Conservation (phyloP, 2,888 invertebrate species). For the Caenorhabditis sp. region DNA sequence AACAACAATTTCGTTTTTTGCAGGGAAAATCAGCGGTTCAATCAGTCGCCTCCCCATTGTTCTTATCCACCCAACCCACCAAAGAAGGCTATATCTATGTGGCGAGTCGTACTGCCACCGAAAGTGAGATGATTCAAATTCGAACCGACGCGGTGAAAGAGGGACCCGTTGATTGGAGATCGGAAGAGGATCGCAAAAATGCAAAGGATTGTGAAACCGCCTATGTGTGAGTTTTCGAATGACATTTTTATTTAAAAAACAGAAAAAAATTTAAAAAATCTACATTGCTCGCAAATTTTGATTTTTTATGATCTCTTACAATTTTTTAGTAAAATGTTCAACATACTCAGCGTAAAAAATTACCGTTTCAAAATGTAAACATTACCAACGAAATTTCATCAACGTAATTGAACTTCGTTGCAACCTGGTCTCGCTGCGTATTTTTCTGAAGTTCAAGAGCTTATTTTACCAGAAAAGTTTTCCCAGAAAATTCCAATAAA, state of each 20-base stretch:
- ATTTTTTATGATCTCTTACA: no score
- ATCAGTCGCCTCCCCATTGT: constrained; percentile 83
- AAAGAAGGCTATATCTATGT: constrained; percentile 85
- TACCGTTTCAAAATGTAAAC: no score
- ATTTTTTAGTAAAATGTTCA: no score
- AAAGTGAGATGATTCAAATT: constrained; percentile 79
- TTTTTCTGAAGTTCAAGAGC: no score
- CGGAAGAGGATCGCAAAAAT: constrained; percentile 87
- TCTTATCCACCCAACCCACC: constrained; percentile 82
- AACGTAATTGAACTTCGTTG: no score
- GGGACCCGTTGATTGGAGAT: constrained; percentile 78
- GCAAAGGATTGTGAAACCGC: constrained; percentile 89
- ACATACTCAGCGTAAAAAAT: no score
- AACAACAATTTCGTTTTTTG: no score
- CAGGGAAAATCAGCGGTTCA: constrained; percentile 85
- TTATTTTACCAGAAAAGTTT: no score
- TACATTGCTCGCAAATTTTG: background rate
- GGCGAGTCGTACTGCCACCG: constrained; percentile 79
- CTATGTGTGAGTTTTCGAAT: constrained; percentile 83
- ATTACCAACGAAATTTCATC: no score
- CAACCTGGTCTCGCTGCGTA: no score
- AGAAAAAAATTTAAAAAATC: background rate
- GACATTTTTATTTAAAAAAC: background rate
- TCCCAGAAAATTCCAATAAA: no score
- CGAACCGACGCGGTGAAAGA: constrained; percentile 73